These are phyloP conservation scores for Staurois parvus DNA, from an alignment of 2,797 vertebrate genomes.

Conservation along the genomic window DNA sequence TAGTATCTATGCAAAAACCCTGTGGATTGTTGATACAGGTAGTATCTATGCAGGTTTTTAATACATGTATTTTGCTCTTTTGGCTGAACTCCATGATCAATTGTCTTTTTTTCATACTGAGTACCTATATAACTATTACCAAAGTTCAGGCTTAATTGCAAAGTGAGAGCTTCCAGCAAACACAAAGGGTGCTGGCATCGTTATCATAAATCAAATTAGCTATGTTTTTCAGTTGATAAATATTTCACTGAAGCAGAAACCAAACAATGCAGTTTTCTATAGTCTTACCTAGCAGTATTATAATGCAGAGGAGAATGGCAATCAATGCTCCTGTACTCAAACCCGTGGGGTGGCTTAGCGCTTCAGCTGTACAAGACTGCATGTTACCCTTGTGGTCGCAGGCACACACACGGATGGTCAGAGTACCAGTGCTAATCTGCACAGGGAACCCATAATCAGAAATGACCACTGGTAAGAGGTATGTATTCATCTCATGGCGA, in stretches of 20 bases:
- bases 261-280: background rate
- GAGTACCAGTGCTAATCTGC: constrained; percentile 92
- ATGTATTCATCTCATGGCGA: constrained; percentile 86
- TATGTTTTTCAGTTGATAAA: background rate
- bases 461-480: constrained; percentile 92
- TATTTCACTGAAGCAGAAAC: background rate
- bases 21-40: too few species aligned
- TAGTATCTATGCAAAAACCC: too few species aligned
- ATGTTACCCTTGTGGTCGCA: constrained; percentile 93
- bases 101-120: too few species aligned
- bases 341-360: constrained; percentile 87
- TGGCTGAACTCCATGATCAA: background rate
- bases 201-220: background rate
- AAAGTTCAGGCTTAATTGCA: background rate
- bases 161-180: background rate
- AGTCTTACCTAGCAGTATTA: constrained; percentile 93
- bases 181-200: background rate
- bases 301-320: constrained; percentile 93
- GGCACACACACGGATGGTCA: constrained; percentile 91
- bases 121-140: background rate
- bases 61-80: too few species aligned
- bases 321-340: constrained; percentile 94
- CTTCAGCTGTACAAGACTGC: constrained; percentile 92
- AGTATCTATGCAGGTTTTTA: too few species aligned
- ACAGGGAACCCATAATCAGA: constrained; percentile 87